A percentile compares a stretch with the other conserved stretches of the same genome.
phyloP scores from a whole-genome alignment of 2,888 invertebrate species.

The Drosophila eohydei region DNA sequence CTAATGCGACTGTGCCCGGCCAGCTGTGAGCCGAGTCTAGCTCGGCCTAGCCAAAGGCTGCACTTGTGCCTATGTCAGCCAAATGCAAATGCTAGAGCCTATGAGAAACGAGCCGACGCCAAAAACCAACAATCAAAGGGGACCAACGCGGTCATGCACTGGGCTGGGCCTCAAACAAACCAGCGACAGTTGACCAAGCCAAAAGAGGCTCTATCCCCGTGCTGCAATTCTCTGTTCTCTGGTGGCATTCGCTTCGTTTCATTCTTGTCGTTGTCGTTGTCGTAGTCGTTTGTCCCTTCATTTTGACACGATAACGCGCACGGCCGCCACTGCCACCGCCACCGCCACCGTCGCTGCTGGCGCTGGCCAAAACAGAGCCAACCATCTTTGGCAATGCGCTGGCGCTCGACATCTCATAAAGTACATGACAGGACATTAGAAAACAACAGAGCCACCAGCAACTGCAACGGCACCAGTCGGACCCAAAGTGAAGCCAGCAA shows the following conservation, averaged over 20 bases:
- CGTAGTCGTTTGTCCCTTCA: slow-evolving; percentile 77
- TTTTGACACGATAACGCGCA: slow-evolving; percentile 80
- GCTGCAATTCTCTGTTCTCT: slow-evolving; percentile 16
- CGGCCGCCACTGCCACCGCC: slow-evolving; percentile 51
- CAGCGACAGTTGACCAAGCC: slow-evolving; percentile 50
- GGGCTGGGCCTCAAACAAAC: slow-evolving; percentile 1
- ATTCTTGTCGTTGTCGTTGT: slow-evolving; percentile 66
- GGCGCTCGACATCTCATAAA: slow-evolving; percentile 81
- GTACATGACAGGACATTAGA: slow-evolving; percentile 82
- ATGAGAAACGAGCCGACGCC: slow-evolving; percentile 54
- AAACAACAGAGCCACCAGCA: slow-evolving; percentile 63
- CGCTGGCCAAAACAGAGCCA: slow-evolving; percentile 47
- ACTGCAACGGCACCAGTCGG: slow-evolving; percentile 29
- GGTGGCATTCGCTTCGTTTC: slow-evolving; percentile 61
- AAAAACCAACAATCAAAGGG: slow-evolving; percentile 69
- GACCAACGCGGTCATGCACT: neutral
- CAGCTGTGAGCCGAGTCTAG: slow-evolving; percentile 23
- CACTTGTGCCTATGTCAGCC: slow-evolving; percentile 72
- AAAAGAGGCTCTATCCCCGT: slow-evolving; percentile 43
- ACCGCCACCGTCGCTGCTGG: slow-evolving; percentile 42
- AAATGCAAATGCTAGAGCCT: slow-evolving; percentile 58
- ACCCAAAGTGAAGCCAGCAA: slow-evolving; percentile 33
- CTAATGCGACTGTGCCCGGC: slow-evolving; percentile 63
- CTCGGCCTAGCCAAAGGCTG: slow-evolving; percentile 43
- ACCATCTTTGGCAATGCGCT: slow-evolving; percentile 78